phyloP scores from a whole-genome alignment of 2,113 vertebrate species.

The Centropus unirufus region DNA sequence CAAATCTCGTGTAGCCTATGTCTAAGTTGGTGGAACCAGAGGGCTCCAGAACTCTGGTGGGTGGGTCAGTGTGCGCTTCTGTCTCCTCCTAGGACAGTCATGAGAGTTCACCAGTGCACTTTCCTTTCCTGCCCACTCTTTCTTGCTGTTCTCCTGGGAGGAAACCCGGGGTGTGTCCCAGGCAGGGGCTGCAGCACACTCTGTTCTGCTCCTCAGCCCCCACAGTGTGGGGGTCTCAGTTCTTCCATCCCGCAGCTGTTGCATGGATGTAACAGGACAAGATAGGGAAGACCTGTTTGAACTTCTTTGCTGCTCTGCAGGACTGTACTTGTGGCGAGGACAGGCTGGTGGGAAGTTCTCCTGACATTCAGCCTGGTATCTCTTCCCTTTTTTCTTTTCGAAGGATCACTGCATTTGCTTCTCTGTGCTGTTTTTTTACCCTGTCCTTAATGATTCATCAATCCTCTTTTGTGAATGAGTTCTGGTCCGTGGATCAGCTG shows the following conservation, averaged over 20 bases:
- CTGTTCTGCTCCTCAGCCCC: background rate
- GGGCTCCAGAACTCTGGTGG: background rate
- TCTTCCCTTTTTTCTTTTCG: background rate
- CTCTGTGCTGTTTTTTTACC: background rate
- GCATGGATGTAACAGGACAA: rapidly evolving
- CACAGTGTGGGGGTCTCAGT: rapidly evolving
- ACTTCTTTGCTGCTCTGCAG: background rate
- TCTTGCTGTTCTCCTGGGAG: rapidly evolving
- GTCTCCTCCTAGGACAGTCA: background rate
- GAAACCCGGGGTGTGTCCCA: rapidly evolving
- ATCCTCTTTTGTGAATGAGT: background rate
- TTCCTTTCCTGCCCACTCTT: background rate
- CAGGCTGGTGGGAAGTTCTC: rapidly evolving
- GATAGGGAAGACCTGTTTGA: background rate
- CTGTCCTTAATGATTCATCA: background rate
- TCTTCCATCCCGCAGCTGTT: rapidly evolving
- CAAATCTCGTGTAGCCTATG: background rate
- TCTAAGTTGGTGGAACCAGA: background rate
- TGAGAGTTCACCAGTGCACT: background rate
- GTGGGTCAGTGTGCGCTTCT: background rate
- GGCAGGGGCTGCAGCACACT: background rate
- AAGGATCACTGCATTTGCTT: background rate
- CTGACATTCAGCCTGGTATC: background rate
- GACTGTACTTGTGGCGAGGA: background rate
- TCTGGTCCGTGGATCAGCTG: background rate